phyloP scores from a whole-genome alignment of 2,113 vertebrate species.

The Hippocampus barbouri region DNA sequence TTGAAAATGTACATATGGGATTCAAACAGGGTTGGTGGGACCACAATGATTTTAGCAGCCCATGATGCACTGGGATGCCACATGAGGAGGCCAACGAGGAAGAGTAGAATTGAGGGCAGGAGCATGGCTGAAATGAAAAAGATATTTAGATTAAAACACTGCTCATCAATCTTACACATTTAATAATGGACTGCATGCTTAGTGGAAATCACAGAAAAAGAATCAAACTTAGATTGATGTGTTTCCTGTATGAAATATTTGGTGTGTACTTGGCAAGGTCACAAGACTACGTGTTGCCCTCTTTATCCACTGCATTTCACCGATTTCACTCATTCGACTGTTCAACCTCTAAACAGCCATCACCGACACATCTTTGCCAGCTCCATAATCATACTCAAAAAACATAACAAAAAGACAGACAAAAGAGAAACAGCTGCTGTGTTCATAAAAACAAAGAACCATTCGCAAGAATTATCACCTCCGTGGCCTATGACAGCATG shows the following conservation, averaged over 20 bases:
- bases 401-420: background rate
- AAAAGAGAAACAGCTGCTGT: conserved; percentile 21
- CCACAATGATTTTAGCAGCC: conserved; percentile 92
- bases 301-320: background rate
- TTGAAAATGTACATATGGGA: conserved; percentile 99
- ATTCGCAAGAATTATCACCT: conserved; percentile 35
- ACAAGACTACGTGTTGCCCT: background rate
- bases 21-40: conserved; percentile 99
- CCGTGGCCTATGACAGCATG: too few relatives aligned
- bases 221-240: background rate
- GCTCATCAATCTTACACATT: background rate
- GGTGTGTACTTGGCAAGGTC: background rate
- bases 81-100: conserved; percentile 48
- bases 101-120: conserved; percentile 69
- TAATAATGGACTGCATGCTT: background rate
- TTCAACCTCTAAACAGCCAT: conserved; percentile 22
- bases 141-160: background rate
- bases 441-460: conserved; percentile 60
- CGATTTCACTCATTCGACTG: background rate
- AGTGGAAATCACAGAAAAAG: background rate
- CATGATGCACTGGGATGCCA: conserved; percentile 66
- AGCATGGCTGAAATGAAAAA: conserved; percentile 80
- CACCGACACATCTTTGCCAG: conserved; percentile 51
- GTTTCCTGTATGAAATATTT: background rate
- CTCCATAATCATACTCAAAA: conserved; percentile 56